These are phyloP conservation scores for Dolichotis patagonum DNA, from an alignment of 2,113 vertebrate species.

Conservation along the genomic window DNA sequence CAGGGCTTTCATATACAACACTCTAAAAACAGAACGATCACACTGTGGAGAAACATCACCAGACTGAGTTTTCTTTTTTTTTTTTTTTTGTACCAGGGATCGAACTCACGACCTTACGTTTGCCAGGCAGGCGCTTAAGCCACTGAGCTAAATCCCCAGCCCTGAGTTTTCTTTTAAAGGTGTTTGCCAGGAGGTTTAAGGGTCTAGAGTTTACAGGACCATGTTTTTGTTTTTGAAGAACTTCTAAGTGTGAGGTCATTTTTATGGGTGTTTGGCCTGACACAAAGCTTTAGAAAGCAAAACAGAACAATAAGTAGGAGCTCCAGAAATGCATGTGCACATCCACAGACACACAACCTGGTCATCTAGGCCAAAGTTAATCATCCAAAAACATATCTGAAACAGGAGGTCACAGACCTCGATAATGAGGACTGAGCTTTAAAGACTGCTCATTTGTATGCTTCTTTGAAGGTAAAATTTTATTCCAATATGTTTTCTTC, in stretches of 20 bases:
- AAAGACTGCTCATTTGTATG: background rate
- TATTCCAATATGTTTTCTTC: background rate
- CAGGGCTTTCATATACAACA: background rate
- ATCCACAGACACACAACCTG: background rate
- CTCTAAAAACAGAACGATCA: background rate
- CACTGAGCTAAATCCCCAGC: no score
- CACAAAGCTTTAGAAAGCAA: no score
- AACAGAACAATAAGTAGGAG: background rate
- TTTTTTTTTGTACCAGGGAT: no score
- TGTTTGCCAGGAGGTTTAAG: background rate
- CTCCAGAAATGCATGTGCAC: background rate
- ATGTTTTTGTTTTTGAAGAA: background rate
- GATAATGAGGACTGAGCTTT: background rate
- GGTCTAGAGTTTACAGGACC: background rate
- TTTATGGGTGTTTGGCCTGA: no score
- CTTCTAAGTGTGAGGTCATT: background rate
- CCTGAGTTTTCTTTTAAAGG: background rate
- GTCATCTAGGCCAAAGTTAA: background rate
- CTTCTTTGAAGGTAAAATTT: background rate
- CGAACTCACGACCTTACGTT: no score
- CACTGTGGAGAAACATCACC: background rate
- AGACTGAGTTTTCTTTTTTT: background rate
- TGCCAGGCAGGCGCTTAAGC: no score
- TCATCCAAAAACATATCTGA: background rate
- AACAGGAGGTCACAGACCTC: background rate